Base-by-base conservation (phyloP, 2,113 vertebrate species). In the Gavia stellata region DNA sequence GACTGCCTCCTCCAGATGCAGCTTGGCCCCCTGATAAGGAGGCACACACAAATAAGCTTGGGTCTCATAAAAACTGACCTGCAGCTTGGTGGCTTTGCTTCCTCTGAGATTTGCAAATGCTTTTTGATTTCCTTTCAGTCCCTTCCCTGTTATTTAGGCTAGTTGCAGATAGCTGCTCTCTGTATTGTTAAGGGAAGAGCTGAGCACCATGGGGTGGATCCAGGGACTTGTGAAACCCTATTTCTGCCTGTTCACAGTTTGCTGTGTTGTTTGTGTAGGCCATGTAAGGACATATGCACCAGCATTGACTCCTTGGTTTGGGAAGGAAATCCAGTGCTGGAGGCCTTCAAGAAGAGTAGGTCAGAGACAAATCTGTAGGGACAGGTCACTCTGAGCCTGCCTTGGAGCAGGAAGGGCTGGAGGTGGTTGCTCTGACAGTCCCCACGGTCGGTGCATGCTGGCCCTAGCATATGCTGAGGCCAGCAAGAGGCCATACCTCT, bases 371-470 rank as follows among this genome's bases (percentile, higher is more conserved):
- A 9, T 40, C 0, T 29, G 24, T 34, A 65, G 44, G 56, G 33
- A 28, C 8, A 55, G 19, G 21, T 61, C 0, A 0, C 42, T 62
- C 50, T 58, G 63, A 77, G 26, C 56, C 53, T 94, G 44, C 53
- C 62, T 65, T 63, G 74, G 66, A 65, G 74, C 26, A 75, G 53
- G 45, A 33, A 36, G 45, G 45, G 33, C 53, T 83, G 72, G 58
- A 77, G 11, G 12, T 62, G 31, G 15, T 36, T 81, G 29, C 20
- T 74, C 15, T 63, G 21, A 23, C 47, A 61, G 50, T 52, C 42
- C 36, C 52, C 1, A 0, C 7, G 33, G n/a, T 28, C 1, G 0
- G 29, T 3, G 0, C 1, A 0, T 12, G 15, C 53, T 79, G n/a
- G 40, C 44, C 40, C 52, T 65, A 50, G 40, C 17, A 8, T 18